Evolutionary conservation across 2,888 invertebrate genomes (phyloP).

Genomic region (Ornithoptera priamus): DNA sequence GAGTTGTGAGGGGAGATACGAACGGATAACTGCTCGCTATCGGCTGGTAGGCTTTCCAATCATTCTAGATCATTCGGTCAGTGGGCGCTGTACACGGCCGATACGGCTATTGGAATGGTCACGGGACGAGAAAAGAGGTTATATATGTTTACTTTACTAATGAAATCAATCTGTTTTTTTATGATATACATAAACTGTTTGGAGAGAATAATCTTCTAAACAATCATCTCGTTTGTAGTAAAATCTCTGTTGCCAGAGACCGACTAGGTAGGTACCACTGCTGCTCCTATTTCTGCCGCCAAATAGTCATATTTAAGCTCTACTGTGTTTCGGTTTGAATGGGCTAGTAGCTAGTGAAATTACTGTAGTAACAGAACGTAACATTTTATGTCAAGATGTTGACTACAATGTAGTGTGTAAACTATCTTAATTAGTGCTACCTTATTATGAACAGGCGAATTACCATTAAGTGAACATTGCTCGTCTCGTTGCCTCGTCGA

Average conservation of each 20-base stretch:
- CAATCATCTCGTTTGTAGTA: background rate
- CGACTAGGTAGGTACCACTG: too few relatives aligned
- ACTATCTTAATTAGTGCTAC: too few relatives aligned
- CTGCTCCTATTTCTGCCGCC: too few relatives aligned
- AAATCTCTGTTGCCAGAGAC: background rate
- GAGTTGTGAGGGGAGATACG: constrained; percentile 14
- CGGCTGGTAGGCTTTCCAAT: constrained; percentile 32
- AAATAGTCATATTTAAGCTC: too few relatives aligned
- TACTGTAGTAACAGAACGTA: too few relatives aligned
- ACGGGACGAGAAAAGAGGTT: constrained; percentile 20
- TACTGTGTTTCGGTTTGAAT: too few relatives aligned
- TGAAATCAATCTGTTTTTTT: background rate
- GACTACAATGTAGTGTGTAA: too few relatives aligned
- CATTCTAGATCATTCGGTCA: constrained; percentile 35
- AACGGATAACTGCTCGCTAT: constrained; percentile 12
- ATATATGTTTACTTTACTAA: constrained; percentile 1
- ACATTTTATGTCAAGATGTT: too few relatives aligned
- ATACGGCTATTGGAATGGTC: constrained; percentile 12
- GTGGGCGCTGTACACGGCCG: constrained; percentile 15
- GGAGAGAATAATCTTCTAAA: background rate
- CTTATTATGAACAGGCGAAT: too few relatives aligned
- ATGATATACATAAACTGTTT: background rate
- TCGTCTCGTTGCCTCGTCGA: too few relatives aligned
- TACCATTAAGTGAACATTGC: too few relatives aligned
- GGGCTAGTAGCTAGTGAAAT: too few relatives aligned